Evolutionary conservation across 2,113 vertebrate species (phyloP).

Genomic region (Dolichallabes microphthalmus): DNA sequence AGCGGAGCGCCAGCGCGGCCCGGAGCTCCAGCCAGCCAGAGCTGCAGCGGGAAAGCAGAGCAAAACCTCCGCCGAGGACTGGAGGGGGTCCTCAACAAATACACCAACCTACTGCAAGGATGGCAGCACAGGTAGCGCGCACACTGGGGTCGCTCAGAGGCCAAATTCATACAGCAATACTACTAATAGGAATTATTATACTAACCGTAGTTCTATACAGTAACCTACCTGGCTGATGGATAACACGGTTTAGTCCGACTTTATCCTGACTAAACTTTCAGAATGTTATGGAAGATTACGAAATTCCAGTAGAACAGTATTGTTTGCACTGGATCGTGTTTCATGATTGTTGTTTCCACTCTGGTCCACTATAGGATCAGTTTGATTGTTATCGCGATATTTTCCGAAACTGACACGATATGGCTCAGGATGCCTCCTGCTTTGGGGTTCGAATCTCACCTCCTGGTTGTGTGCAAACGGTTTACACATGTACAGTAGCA

Average conservation of each 20-base stretch:
- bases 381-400: not conserved
- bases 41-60: slow-evolving; percentile 55
- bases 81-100: slow-evolving; percentile 87
- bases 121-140: slow-evolving; percentile 86
- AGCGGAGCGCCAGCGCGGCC: slow-evolving; percentile 49
- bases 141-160: not conserved
- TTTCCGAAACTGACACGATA: not conserved
- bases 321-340: not conserved
- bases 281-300: not conserved
- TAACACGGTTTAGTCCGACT: not conserved
- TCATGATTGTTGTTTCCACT: not conserved
- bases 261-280: slow-evolving; percentile 13
- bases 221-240: not conserved
- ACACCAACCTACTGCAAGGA: slow-evolving; percentile 90
- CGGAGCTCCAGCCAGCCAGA: slow-evolving; percentile 42
- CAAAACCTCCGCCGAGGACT: slow-evolving; percentile 58
- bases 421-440: too few species aligned
- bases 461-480: too few species aligned
- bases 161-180: not conserved
- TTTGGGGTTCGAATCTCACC: too few species aligned
- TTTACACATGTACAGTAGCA: too few species aligned
- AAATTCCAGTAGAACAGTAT: not conserved
- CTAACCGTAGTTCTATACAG: not conserved
- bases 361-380: too few species aligned
- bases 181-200: not conserved